Base-by-base conservation (phyloP, 2,888 invertebrate species). In the Odontomyia ornata region DNA sequence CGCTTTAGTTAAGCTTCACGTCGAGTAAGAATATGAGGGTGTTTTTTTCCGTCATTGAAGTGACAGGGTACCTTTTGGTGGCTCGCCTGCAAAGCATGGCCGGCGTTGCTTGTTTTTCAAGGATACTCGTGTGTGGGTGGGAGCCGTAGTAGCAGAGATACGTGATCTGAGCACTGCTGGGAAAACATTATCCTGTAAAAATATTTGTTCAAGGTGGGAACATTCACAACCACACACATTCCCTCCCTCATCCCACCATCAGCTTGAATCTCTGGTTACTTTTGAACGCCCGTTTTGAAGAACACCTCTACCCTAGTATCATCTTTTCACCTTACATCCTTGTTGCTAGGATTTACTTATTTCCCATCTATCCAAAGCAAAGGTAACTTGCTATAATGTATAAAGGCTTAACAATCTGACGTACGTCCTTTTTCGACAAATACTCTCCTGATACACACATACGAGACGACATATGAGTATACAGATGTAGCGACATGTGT, bases 181-280 rank as follows among this genome's bases (percentile, higher is more conserved):
- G 25, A 69, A 69, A 69, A 69, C 69, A 69, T 69, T 69, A 69
- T 69, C 47, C 69, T 46, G 69, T 15, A 25, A 69, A 69, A 69
- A 69, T 69, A 69, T 69, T 69, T 69, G 47, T 47, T 69, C 21
- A 25, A 69, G 69, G 46, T 47, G 47, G 69, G 15, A 60, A 11
- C 21, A 25, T 60, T 60, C 25, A 21, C 21, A 60, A 21, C 21
- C 23, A 23, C 11, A 13, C 60, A 60, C 60, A 52, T 52, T n/a
- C 52, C 13, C 52, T 7, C 13, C 43, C 7, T 43, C 13, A 13
- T 43, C 52, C 3, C 52, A 18, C 52, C 18, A 52, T 52, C 52
- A 15, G 9, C 52, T 52, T 15, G 52, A 5, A 52, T 36, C 52
- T 52, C 18, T 15, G 52, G 15, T 52, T 52, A 18, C n/a, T 18